A percentile compares a stretch with the other conserved stretches of the same genome.
phyloP scores from a whole-genome alignment of 2,797 vertebrate genomes.

The Argentina silus region DNA sequence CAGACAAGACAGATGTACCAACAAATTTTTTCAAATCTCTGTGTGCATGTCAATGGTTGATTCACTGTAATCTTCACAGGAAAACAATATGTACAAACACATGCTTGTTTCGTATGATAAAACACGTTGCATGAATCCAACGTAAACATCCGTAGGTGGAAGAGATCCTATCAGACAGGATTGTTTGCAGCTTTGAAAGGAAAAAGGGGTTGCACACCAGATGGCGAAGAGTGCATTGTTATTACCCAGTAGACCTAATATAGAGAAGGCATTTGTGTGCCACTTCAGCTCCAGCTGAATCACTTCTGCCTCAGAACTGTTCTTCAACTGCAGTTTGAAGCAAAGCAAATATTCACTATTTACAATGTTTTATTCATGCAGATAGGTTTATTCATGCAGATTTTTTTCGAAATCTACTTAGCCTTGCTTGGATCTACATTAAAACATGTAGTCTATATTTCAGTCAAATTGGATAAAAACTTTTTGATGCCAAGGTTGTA shows the following conservation, averaged over 20 bases:
- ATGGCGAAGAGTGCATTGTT: conserved; percentile 56
- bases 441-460: not conserved
- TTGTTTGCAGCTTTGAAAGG: conserved; percentile 31
- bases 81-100: conserved; percentile 28
- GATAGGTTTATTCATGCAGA: conserved; percentile 14
- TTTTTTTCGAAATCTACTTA: conserved; percentile 56
- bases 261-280: conserved; percentile 60
- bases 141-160: conserved; percentile 19
- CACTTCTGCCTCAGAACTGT: conserved; percentile 24
- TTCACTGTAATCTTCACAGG: conserved; percentile 30
- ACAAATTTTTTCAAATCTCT: conserved; percentile 47
- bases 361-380: not conserved
- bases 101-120: conserved; percentile 20
- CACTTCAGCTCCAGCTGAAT: conserved; percentile 48
- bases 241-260: conserved; percentile 60
- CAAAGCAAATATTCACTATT: not conserved
- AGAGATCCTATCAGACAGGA: conserved; percentile 35
- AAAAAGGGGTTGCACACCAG: conserved; percentile 37
- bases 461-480: conserved; percentile 47
- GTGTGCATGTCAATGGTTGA: conserved; percentile 53
- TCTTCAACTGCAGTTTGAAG: not conserved
- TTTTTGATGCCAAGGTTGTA: conserved; percentile 58
- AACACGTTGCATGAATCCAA: conserved; percentile 21
- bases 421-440: not conserved
- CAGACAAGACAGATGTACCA: conserved; percentile 67